Conservation (phyloP, 2,888 invertebrate genomes). For the Sarcophaga subvicina region DNA sequence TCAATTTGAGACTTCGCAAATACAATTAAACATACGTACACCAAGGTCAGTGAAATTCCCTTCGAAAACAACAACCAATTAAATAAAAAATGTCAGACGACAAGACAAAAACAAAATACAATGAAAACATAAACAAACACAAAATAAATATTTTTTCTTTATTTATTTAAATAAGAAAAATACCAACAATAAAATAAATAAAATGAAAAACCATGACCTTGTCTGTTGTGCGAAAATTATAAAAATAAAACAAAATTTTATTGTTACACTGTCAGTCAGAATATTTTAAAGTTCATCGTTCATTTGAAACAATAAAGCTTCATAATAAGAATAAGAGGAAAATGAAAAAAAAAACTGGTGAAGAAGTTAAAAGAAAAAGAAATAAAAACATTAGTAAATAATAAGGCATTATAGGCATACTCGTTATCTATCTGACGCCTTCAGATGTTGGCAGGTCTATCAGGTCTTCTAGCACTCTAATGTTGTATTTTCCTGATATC, state of each 20-base stretch:
- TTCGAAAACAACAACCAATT: not conserved
- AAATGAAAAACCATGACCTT: not conserved
- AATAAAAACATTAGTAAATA: no score
- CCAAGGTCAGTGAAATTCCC: constrained; percentile 34
- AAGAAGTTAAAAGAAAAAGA: no score
- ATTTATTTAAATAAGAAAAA: not conserved
- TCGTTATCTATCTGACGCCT: no score
- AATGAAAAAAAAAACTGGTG: no score
- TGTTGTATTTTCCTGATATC: no score
- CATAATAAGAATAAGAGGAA: no score
- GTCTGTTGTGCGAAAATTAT: not conserved
- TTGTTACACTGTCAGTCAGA: no score
- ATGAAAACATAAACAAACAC: not conserved
- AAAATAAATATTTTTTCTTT: not conserved
- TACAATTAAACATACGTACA: not conserved
- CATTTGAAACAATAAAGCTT: no score
- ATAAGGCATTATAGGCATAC: no score
- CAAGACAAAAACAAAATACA: not conserved
- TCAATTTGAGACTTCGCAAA: constrained; percentile 3
- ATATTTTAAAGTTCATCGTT: no score
- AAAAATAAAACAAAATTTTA: not conserved
- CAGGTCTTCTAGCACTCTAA: no score
- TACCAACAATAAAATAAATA: not conserved
- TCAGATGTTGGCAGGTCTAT: no score
- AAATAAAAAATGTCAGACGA: not conserved